phyloP scores from a whole-genome alignment of 2,113 vertebrate species.

The Gorsachius goisagi region DNA sequence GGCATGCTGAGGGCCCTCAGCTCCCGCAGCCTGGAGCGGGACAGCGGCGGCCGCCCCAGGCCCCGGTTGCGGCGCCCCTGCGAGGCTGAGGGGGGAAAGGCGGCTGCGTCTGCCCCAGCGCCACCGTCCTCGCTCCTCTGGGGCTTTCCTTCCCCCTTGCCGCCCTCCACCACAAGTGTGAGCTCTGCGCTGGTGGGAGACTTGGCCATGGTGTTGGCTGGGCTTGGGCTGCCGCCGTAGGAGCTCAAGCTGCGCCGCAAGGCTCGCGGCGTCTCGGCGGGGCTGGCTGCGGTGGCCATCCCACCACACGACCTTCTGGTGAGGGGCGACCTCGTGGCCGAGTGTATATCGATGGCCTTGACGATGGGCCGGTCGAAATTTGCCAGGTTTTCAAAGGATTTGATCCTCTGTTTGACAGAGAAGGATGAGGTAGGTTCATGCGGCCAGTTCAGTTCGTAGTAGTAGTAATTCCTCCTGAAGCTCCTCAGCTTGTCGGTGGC shows the following conservation, averaged over 20 bases:
- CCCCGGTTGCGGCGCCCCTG: slow-evolving; percentile 69
- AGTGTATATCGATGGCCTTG: slow-evolving; percentile 77
- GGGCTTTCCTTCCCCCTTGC: background rate
- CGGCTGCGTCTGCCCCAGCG: rapidly evolving
- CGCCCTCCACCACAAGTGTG: rapidly evolving
- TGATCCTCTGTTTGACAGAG: slow-evolving; percentile 93
- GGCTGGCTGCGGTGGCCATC: slow-evolving; percentile 16
- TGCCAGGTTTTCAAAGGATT: slow-evolving; percentile 94
- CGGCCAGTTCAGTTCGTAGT: slow-evolving; percentile 76
- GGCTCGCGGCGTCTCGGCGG: slow-evolving; percentile 16
- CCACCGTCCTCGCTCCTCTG: background rate
- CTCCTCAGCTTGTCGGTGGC: slow-evolving; percentile 51
- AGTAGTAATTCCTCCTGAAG: slow-evolving; percentile 78
- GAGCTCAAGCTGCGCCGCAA: slow-evolving; percentile 82
- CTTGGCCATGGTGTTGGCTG: background rate
- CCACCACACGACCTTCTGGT: slow-evolving; percentile 80
- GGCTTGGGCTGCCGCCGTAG: slow-evolving; percentile 72
- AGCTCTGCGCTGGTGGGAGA: slow-evolving; percentile 10
- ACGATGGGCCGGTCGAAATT: slow-evolving; percentile 81
- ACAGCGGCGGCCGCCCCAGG: slow-evolving; percentile 58
- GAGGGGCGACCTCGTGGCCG: slow-evolving; percentile 71
- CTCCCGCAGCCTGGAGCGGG: slow-evolving; percentile 83
- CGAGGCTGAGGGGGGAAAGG: background rate
- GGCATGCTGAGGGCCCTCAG: slow-evolving; percentile 92
- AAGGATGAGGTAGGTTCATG: slow-evolving; percentile 82